These are phyloP conservation scores for Dendrocopos noguchii DNA, from an alignment of 2,113 vertebrate genomes.

Conservation along the genomic window DNA sequence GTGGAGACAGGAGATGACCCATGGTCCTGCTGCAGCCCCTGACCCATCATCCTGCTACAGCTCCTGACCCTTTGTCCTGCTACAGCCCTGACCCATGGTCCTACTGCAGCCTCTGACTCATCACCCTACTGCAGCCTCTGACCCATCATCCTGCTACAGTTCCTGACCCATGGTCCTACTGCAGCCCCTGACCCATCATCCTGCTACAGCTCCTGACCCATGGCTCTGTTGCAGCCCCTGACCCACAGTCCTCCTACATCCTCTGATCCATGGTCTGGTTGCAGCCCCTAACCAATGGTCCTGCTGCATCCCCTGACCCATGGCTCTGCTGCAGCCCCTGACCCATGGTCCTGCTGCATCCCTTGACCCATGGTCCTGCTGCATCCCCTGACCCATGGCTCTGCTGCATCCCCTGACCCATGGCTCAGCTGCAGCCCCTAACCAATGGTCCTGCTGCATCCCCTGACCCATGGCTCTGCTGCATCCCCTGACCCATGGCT, in stretches of 20 bases:
- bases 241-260: no score
- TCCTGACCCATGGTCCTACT: not conserved
- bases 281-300: not conserved
- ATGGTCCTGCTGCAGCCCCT: not conserved
- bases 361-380: not conserved
- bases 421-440: not conserved
- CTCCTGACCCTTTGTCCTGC: no score
- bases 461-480: not conserved
- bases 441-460: accelerated
- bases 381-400: not conserved
- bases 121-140: no score
- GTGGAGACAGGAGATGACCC: not conserved
- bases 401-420: not conserved
- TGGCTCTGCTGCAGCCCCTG: not conserved
- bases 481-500: not conserved
- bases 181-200: not conserved
- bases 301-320: not conserved
- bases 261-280: not conserved
- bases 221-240: no score
- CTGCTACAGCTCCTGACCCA: no score
- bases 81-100: not conserved
- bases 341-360: not conserved
- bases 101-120: not conserved
- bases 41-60: not conserved
- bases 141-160: not conserved